Base-by-base conservation (phyloP, 1,140 invertebrate genomes). In the Anadara kagoshimensis region DNA sequence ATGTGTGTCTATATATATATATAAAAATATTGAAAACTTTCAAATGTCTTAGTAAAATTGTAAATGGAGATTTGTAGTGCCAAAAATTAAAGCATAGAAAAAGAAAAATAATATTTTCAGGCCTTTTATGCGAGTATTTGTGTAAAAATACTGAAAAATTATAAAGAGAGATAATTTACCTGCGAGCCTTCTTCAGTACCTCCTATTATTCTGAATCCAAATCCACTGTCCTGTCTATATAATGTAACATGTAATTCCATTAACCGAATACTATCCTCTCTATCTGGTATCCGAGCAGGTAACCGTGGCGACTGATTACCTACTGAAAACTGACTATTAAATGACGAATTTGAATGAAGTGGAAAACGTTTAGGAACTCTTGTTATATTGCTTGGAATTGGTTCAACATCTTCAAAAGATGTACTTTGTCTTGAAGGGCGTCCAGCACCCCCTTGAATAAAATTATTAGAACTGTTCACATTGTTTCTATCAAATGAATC, bases 121-220 rank as follows among this genome's bases (percentile, higher is more conserved):
- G n/a, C n/a, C n/a, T n/a, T n/a, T n/a, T n/a, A n/a, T n/a, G n/a
- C n/a, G n/a, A n/a, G n/a, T n/a, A n/a, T n/a, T 36, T 36, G 7
- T 36, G 29, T 36, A 36, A 36, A n/a, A 36, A 36, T 36, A 36
- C 29, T 36, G 29, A 36, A 36, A 36, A 36, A 7, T 7, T 36
- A 36, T 3, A 36, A 36, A 36, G 7, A 7, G 29, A 36, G 29
- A 36, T 7, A 36, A 59, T 5, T 41, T 91, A 95, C 95, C 90
- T 98, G 95, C 76, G 96, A 97, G 74, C 96, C 95, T 91, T 99
- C 97, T 90, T 99, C 98, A 0, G 96, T 97, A 43, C 98, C 98
- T n/a, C 98, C 98, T 43, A 99, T 95, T 86, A 99, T 98, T 78
- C 98, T 92, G 91, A 99, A 99, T 10, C 98, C 98, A 91, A 99